Base-by-base conservation (phyloP, 2,888 invertebrate genomes). In the Lasioglossum figueresi region DNA sequence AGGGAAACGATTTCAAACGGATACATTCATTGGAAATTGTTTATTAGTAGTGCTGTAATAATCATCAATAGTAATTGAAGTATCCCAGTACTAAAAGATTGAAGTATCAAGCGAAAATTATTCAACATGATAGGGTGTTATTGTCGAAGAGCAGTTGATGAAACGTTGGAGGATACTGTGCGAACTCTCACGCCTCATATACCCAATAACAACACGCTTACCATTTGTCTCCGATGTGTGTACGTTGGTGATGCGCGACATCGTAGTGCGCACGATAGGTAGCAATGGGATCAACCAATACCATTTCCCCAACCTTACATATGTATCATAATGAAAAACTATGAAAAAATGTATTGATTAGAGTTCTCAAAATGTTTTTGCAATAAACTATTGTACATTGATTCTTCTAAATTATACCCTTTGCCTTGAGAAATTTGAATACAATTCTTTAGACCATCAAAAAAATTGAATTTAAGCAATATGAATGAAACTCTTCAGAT, bases 111-210 rank as follows among this genome's bases (percentile, higher is more conserved):
- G 45, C 34, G 70, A 45, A 83, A 52, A 75, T 79, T 84, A 74
- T n/a, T 75, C 71, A 75, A 66, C 43, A 40, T 63, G 71, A 79
- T 73, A 79, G 84, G 83, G 79, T 84, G 84, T 83, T 84, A 68
- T 79, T 83, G 79, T 83, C 79, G 73, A 83, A 77, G 72, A 79
- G 76, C 68, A 85, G 86, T 85, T 87, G 79, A 88, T 70, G 80
- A 76, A 88, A 82, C 80, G 76, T 85, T 81, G 87, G 85, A 88
- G 45, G 83, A 88, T 88, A 91, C 91, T 91, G 91, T 92, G 92
- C 94, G 94, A 93, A 92, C 94, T 85, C 85, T 85, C 85, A 85
- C 85, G 82, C 82, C 82, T 86, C 82, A 85, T 82, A 79, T 85
- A 75, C 82, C 82, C 85, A 85, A 85, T 82, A 86, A 86, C 78